phyloP scores from a whole-genome alignment of 2,113 vertebrate genomes.

The Cyphomyrus plagiostoma region DNA sequence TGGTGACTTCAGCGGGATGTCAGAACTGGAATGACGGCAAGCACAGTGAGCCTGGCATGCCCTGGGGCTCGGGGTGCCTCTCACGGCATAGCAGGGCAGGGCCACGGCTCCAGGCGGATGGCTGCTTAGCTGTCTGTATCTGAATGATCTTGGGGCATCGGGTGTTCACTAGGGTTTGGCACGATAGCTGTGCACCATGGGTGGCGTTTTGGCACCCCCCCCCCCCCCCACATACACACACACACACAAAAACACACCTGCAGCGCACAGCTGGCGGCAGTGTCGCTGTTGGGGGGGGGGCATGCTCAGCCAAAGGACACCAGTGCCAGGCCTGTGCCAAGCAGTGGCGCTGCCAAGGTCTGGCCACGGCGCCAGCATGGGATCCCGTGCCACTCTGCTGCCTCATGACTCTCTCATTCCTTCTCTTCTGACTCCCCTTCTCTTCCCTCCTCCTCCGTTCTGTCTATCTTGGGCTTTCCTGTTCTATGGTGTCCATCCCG shows the following conservation, averaged over 20 bases:
- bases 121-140: not conserved
- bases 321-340: not conserved
- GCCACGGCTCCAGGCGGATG: not conserved
- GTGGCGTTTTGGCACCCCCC: not conserved
- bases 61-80: not conserved
- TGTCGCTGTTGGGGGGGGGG: not conserved
- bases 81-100: not conserved
- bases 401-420: not conserved
- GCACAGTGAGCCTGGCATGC: not conserved
- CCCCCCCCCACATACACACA: no score
- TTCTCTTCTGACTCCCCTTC: not conserved
- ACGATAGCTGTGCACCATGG: not conserved
- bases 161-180: not conserved
- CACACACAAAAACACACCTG: not conserved
- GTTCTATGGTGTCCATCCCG: not conserved
- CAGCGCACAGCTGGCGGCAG: not conserved
- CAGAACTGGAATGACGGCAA: not conserved
- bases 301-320: not conserved
- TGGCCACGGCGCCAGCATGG: not conserved
- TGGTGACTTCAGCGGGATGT: not conserved
- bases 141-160: not conserved
- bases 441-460: not conserved
- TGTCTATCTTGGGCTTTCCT: not conserved
- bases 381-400: not conserved
- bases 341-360: conserved; percentile 1